Conservation (phyloP, 2,888 invertebrate species). For the Tholera decimalis region DNA sequence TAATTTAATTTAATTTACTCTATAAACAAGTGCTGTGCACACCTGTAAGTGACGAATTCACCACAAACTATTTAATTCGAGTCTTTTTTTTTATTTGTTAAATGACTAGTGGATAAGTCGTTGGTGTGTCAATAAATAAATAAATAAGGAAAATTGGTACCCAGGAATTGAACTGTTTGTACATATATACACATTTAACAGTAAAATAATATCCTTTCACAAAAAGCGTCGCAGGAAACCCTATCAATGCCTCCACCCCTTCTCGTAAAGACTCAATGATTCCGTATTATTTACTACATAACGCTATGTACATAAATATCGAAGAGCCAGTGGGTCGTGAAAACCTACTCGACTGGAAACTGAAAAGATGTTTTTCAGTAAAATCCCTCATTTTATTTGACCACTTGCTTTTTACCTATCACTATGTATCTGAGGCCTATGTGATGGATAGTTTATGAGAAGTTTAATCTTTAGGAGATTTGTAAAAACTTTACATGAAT, state of each 20-base stretch:
- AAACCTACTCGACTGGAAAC: conserved; percentile 45
- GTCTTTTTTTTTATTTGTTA: too few relatives aligned
- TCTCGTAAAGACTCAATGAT: conserved; percentile 44
- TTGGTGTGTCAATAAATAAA: too few relatives aligned
- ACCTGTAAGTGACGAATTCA: too few relatives aligned
- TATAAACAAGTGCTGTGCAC: too few relatives aligned
- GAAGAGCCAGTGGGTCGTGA: conserved; percentile 44
- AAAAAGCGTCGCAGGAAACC: conserved; percentile 4
- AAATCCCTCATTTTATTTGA: conserved; percentile 48
- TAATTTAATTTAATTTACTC: too few relatives aligned
- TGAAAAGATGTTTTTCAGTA: conserved; percentile 53
- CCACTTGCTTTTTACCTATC: conserved; percentile 25
- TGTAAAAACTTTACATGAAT: background rate
- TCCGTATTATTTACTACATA: conserved; percentile 50
- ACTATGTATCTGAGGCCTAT: conserved; percentile 2
- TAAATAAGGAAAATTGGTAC: too few relatives aligned
- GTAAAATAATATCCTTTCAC: conserved; percentile 14
- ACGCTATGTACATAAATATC: conserved; percentile 26
- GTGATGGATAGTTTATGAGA: background rate
- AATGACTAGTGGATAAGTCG: too few relatives aligned
- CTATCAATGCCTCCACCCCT: conserved; percentile 25
- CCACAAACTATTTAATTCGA: too few relatives aligned
- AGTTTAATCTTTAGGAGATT: background rate
- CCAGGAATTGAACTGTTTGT: background rate
- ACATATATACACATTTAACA: background rate